Conservation (phyloP, 2,888 invertebrate species). For the Orthosia incerta region DNA sequence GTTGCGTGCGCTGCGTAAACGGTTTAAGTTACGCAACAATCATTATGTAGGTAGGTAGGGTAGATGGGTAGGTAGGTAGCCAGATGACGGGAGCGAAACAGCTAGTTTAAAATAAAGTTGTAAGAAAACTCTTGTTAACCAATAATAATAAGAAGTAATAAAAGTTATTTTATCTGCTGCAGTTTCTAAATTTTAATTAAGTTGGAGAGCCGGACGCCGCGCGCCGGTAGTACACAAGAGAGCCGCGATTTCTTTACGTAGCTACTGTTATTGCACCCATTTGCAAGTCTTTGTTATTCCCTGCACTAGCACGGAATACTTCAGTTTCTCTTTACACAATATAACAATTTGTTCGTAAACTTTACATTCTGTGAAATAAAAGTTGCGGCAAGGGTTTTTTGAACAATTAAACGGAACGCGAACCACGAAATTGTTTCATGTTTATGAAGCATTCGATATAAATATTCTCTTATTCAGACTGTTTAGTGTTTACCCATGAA, state of each 20-base stretch:
- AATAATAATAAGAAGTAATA: conserved; percentile 5
- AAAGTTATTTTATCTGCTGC: conserved; percentile 12
- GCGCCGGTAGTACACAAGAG: conserved; percentile 23
- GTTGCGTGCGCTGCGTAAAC: too few relatives aligned
- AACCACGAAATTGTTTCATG: not conserved
- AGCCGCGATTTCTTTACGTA: conserved; percentile 58
- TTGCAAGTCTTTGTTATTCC: conserved; percentile 72
- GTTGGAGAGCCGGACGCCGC: conserved; percentile 10
- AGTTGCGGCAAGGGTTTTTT: not conserved
- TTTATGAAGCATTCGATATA: conserved; percentile 3
- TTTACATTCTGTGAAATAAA: conserved; percentile 15
- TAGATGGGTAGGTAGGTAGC: too few relatives aligned
- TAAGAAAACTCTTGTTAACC: conserved; percentile 1
- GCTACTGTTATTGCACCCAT: conserved; percentile 67
- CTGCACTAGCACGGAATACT: conserved; percentile 61
- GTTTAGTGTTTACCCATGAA: too few relatives aligned
- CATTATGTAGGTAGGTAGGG: too few relatives aligned
- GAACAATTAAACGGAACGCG: conserved; percentile 8
- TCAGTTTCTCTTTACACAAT: conserved; percentile 19
- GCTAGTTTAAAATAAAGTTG: too few relatives aligned
- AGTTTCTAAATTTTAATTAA: conserved; percentile 50
- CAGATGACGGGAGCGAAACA: too few relatives aligned
- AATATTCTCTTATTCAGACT: not conserved
- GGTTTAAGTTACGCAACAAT: too few relatives aligned
- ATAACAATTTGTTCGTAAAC: conserved; percentile 42